phyloP scores from a whole-genome alignment of 1,140 invertebrate genomes.

The Pectinophora gossypiella region DNA sequence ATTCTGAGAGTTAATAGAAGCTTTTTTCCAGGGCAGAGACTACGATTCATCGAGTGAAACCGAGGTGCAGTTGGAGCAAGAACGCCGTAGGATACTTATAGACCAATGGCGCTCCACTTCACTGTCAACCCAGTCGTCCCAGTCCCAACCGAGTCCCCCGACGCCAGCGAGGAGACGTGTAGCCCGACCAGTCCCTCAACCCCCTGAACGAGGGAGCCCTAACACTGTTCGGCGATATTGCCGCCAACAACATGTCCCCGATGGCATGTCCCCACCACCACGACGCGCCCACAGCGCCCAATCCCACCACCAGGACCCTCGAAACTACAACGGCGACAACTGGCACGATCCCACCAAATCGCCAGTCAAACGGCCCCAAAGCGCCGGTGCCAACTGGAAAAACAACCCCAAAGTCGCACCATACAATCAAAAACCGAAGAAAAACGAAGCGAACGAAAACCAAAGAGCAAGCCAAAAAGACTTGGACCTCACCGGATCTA shows the following conservation, averaged over 20 bases:
- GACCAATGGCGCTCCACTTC: conserved; percentile 80
- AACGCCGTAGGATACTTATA: conserved; percentile 75
- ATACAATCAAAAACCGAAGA: conserved; percentile 61
- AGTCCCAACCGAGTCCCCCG: conserved; percentile 49
- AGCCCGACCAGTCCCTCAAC: conserved; percentile 44
- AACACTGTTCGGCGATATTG: conserved; percentile 43
- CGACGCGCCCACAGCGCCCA: conserved; percentile 57
- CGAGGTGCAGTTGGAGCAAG: conserved; percentile 77
- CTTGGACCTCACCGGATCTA: conserved; percentile 36
- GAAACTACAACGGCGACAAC: conserved; percentile 51
- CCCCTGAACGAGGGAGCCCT: conserved; percentile 50
- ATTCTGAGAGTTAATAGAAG: background rate
- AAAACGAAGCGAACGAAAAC: conserved; percentile 56
- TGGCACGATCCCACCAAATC: conserved; percentile 62
- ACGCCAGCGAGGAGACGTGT: conserved; percentile 53
- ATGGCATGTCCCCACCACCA: conserved; percentile 57
- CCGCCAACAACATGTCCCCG: conserved; percentile 50
- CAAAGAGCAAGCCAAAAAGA: conserved; percentile 56
- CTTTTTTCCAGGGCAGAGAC: conserved; percentile 79
- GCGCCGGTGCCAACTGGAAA: conserved; percentile 63
- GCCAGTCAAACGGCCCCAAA: conserved; percentile 64
- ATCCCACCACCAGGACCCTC: conserved; percentile 45
- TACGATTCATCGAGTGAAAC: conserved; percentile 82
- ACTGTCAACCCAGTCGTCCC: conserved; percentile 59
- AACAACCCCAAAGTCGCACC: conserved; percentile 63